Evolutionary conservation across 2,113 vertebrate species (phyloP).

Genomic region (Saguinus midas): DNA sequence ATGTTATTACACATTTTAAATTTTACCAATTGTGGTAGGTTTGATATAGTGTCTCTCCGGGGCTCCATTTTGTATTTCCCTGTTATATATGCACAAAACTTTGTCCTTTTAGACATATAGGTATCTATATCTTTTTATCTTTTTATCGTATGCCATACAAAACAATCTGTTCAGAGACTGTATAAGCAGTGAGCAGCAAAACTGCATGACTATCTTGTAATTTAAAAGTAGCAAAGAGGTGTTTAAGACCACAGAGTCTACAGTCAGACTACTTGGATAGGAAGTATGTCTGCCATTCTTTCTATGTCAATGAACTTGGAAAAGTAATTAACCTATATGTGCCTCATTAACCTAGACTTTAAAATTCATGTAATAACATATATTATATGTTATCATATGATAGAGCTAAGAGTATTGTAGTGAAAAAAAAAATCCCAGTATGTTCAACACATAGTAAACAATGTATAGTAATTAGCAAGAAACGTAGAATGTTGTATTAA

Average conservation of each 20-base stretch:
- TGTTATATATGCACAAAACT: not conserved
- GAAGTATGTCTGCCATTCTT: not conserved
- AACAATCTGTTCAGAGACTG: not conserved
- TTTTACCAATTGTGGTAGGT: not conserved
- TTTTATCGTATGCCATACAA: not conserved
- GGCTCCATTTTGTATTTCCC: not conserved
- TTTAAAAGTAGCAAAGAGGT: not conserved
- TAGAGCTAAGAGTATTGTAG: not conserved
- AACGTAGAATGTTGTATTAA: not conserved
- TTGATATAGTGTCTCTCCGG: not conserved
- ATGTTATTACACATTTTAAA: not conserved
- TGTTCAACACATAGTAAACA: not conserved
- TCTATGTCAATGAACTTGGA: not conserved
- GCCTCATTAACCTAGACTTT: not conserved
- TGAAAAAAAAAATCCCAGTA: not conserved
- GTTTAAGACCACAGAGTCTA: not conserved
- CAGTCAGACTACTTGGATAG: not conserved
- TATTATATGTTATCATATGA: not conserved
- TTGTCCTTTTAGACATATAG: not conserved
- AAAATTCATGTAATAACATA: not conserved
- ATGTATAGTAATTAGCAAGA: not conserved
- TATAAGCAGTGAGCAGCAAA: not conserved
- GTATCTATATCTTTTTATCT: not conserved
- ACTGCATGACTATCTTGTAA: not conserved
- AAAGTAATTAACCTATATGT: not conserved